Base-by-base conservation (phyloP, 2,113 vertebrate species). In the Aleadryas rufinucha region DNA sequence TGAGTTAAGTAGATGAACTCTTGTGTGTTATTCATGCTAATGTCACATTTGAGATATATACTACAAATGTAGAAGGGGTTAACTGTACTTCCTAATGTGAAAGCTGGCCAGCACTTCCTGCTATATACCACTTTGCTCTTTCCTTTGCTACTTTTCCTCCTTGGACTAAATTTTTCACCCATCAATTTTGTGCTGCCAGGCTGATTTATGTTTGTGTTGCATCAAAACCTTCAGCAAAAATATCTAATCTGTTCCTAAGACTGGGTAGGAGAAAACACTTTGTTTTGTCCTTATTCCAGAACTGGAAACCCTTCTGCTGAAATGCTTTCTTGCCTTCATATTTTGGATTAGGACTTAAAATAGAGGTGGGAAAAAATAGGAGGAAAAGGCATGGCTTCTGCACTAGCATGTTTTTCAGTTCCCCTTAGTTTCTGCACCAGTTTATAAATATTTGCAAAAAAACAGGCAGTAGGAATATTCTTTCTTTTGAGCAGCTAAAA, bases 281-380 rank as follows among this genome's bases (percentile, higher is more conserved):
- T 74, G 54, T 41, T 92, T 71, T 93, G 54, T 90, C 44, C 83
- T 53, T 95, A 17, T 83, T 87, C 44, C 77, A 82, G 84, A 91
- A 79, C 69, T 93, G 52, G 47, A 94, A 96, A 52, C 52, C 20
- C 57, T 94, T 89, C 84, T 91, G 68, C 60, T 95, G 92, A 91
- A 75, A 71, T 91, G 74, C 27, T 4, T 82, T 82, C 75, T 83
- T 90, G 83, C 45, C 56, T 86, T 90, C 47, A 19, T 75, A 30
- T 80, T 92, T 86, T 95, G 76, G 30, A 54, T 89, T 84, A 77
- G 33, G 21, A 86, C 68, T 95, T 90, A 92, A 95, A 94, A 92
- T 91, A 91, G 85, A 93, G 53, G 63, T 88, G 88, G 69, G 63
- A 93, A 90, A 44, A 83, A 65, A 96, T 19, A 70, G 45, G 17